phyloP scores from a whole-genome alignment of 2,888 invertebrate genomes.

The Calameuta pallipes region DNA sequence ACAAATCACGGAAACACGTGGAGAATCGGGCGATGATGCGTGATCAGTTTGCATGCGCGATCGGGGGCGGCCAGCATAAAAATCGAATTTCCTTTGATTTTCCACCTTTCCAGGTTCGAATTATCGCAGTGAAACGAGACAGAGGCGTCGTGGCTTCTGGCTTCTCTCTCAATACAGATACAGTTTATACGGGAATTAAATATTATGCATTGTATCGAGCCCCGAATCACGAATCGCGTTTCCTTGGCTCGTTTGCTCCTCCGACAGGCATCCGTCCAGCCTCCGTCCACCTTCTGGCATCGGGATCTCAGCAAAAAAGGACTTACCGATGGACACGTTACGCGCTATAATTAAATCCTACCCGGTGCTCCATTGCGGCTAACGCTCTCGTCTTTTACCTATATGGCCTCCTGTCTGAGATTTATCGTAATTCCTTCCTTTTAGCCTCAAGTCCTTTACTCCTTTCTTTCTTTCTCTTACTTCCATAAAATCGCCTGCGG shows the following conservation, averaged over 20 bases:
- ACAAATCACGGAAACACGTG: not conserved
- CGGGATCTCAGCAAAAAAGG: slow-evolving; percentile 17
- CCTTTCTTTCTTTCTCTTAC: not conserved
- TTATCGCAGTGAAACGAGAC: not conserved
- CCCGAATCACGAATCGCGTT: slow-evolving; percentile 5
- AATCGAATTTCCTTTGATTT: not conserved
- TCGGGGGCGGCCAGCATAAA: not conserved
- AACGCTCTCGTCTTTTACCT: not conserved
- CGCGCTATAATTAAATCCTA: slow-evolving; percentile 24
- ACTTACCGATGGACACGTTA: slow-evolving; percentile 4
- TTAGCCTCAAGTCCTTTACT: not conserved
- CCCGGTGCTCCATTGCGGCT: not conserved
- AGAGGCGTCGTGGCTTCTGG: not conserved
- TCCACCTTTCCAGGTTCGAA: not conserved
- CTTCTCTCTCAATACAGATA: not conserved
- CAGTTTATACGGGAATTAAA: not conserved
- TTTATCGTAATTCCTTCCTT: not conserved
- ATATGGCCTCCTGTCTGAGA: not conserved
- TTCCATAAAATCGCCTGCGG: not conserved
- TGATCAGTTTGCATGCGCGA: not conserved
- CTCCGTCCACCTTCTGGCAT: not conserved
- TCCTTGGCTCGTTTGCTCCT: slow-evolving; percentile 9
- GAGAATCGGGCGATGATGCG: not conserved
- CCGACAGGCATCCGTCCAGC: not conserved
- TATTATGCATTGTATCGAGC: not conserved